Conservation (phyloP, 2,797 vertebrate genomes). For the Melanotaenia parkinsoni region DNA sequence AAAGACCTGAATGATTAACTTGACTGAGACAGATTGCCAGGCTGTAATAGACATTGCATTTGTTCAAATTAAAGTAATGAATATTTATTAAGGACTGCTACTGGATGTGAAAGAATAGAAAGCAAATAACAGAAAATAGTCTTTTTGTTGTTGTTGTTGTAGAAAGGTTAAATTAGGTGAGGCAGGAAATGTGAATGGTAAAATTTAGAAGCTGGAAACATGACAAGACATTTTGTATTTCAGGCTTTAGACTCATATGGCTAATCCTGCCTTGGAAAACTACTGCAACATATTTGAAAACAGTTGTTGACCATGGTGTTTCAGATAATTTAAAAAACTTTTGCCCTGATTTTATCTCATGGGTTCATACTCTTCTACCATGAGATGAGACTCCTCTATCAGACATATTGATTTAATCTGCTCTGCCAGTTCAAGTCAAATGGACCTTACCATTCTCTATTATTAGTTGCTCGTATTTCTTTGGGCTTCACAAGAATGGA, state of each 20-base stretch:
- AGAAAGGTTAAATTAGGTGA: conserved; percentile 2
- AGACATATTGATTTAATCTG: conserved; percentile 69
- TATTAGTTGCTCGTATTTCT: conserved; percentile 68
- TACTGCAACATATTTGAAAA: background rate
- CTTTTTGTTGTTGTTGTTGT: conserved; percentile 8
- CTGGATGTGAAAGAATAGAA: background rate
- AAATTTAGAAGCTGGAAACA: background rate
- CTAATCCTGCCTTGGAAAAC: conserved; percentile 27
- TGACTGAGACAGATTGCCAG: background rate
- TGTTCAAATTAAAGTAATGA: background rate
- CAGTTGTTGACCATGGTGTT: background rate
- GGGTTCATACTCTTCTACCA: conserved; percentile 30
- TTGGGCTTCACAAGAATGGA: conserved; percentile 53
- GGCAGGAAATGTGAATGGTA: background rate
- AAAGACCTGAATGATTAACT: background rate
- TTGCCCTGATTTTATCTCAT: conserved; percentile 27
- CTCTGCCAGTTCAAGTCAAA: conserved; percentile 65
- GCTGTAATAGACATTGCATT: background rate
- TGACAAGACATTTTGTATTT: conserved; percentile 15
- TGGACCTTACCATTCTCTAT: conserved; percentile 71
- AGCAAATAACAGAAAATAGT: background rate
- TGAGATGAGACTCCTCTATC: conserved; percentile 59
- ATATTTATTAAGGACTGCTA: background rate
- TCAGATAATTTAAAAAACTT: conserved; percentile 27
- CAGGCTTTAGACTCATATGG: conserved; percentile 2